Base-by-base conservation (phyloP, 2,888 invertebrate genomes). In the Cryptus armator region DNA sequence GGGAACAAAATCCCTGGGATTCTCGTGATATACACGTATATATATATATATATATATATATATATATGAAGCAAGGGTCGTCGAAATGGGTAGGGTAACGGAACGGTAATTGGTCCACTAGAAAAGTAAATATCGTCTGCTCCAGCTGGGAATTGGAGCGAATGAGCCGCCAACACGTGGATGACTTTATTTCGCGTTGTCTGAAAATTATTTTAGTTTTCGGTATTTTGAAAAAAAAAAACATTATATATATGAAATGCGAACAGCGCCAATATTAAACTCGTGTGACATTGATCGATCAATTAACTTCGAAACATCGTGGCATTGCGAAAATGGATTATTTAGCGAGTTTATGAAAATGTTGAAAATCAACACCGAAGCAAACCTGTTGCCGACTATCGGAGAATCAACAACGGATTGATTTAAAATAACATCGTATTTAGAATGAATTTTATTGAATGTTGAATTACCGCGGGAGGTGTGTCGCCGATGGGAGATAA, bases 121-220 rank as follows among this genome's bases (percentile, higher is more conserved):
- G 37, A 67, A 81, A 81, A 74, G 67, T 68, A 74, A 81, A 74
- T 68, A 67, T 67, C 67, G n/a, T 48, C 66, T 32, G 10, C 46
- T 46, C 32, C 43, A 48, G 29, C 56, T 67, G 67, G 67, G 29
- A 81, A 81, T 74, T 67, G 46, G 72, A 74, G 72, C 59, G 56
- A 67, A 68, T n/a, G 53, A 14, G 51, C 4, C 37, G 29, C 4
- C 37, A 16, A 19, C 72, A 24, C 24, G 43, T 46, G 59, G 44
- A 74, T 32, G 10, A 9, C 24, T 79, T 53, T 53, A 19, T 43
- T 16, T 43, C 53, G 9, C 37, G 43, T 37, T 68, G 9, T 67
- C 37, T 48, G 29, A 9, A 59, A 59, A 59, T 59, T 59, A 46
- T 67, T 81, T 48, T 19, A 32, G 16, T 59, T 59, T 43, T 37